Base-by-base conservation (phyloP, 2,797 vertebrate genomes). In the Percopsis omiscomaycus region DNA sequence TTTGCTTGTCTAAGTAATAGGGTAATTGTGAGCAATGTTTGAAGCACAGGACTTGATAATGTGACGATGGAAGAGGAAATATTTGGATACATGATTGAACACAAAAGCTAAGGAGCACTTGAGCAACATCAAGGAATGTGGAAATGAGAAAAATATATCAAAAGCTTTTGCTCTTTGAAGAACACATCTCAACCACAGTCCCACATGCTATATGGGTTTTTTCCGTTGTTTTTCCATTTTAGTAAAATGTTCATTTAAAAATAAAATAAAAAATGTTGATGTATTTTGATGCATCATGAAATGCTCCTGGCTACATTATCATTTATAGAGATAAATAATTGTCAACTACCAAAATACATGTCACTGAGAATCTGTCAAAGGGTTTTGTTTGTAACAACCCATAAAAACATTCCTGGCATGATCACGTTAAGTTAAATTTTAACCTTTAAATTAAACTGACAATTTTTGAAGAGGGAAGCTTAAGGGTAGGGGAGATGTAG, bases 101-200 rank as follows among this genome's bases (percentile, higher is more conserved):
- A 55, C 13, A 71, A 48, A 64, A 68, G 68, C 13, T 27, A 30
- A 54, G 59, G 64, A 28, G 29, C 54, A 75, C 45, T 54, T 54
- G 15, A 51, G 49, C 49, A 51, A 51, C 5, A 51, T 22, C 6
- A 54, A 54, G 55, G 13, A 50, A 64, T 49, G 10, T 59, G 66
- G 3, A 56, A 62, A 74, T 57, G 50, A 1, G 29, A 69, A 59
- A 56, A 42, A 32, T 37, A 28, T 59, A 46, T 44, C 6, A 51
- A 22, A 51, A 51, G 49, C 16, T n/a, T 22, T 16, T 22, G n/a
- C 49, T 22, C 15, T 22, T 51, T 51, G 49, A 51, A 51, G 47
- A 48, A 48, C 4, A 54, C 11, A 37, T 9, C 12, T 59, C 29
- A 68, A 32, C 60, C 44, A 1, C 10, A 65, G 47, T 15, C 15